Percentiles rank a stretch among this genome's conserved stretches.
phyloP scores from a whole-genome alignment of 1,140 invertebrate genomes.

The Drosophila obscura region DNA sequence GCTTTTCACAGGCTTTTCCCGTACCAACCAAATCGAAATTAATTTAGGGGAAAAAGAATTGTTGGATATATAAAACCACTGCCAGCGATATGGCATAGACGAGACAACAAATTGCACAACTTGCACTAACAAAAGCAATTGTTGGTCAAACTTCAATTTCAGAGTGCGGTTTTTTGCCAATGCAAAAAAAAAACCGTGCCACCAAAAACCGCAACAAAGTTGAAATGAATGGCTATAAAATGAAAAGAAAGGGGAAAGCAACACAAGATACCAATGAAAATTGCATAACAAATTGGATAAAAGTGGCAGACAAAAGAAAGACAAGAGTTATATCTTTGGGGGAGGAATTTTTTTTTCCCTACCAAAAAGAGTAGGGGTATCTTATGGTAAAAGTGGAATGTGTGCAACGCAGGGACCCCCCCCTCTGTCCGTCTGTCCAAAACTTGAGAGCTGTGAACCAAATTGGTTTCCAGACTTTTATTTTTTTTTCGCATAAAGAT shows the following conservation, averaged over 20 bases:
- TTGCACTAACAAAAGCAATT: slow-evolving; percentile 27
- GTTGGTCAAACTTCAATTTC: slow-evolving; percentile 44
- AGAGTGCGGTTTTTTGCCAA: slow-evolving; percentile 41
- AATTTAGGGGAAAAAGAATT: too few relatives aligned
- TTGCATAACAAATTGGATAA: slow-evolving; percentile 4
- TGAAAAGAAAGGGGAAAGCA: slow-evolving; percentile 23
- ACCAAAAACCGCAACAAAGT: slow-evolving; percentile 55
- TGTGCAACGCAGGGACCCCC: too few relatives aligned
- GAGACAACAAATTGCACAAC: slow-evolving; percentile 38
- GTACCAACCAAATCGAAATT: slow-evolving; percentile 5
- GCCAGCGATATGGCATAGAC: background rate
- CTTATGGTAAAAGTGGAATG: too few relatives aligned
- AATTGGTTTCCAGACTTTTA: too few relatives aligned
- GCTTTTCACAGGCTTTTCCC: slow-evolving; percentile 4
- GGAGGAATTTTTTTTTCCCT: too few relatives aligned
- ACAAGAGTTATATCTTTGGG: background rate
- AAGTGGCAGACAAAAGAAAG: background rate
- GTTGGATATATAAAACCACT: too few relatives aligned
- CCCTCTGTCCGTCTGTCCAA: too few relatives aligned
- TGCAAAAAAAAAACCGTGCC: slow-evolving; percentile 18
- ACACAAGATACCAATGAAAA: slow-evolving; percentile 8
- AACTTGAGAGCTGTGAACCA: too few relatives aligned
- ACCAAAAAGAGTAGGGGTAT: too few relatives aligned
- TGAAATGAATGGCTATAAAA: slow-evolving; percentile 33
- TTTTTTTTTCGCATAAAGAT: too few relatives aligned